These are phyloP conservation scores for Boloria selene DNA, from an alignment of 2,888 invertebrate genomes.

Conservation along the genomic window DNA sequence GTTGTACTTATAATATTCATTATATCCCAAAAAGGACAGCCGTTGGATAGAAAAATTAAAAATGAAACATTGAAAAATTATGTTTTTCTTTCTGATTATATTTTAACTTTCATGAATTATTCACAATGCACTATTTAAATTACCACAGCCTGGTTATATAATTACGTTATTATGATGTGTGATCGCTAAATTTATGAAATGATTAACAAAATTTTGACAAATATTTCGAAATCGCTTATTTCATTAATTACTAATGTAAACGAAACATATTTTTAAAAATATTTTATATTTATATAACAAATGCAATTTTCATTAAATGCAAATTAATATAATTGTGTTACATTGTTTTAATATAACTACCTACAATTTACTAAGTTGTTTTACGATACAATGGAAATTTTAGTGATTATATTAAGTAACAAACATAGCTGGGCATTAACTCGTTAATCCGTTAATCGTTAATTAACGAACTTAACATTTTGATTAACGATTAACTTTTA, in stretches of 20 bases:
- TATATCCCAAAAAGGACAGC: constrained; percentile 41
- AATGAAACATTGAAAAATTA: constrained; percentile 21
- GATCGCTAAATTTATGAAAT: constrained; percentile 19
- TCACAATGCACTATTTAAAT: constrained; percentile 34
- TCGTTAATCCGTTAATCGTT: too few species aligned
- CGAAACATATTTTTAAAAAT: constrained; percentile 9
- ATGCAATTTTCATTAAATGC: constrained; percentile 7
- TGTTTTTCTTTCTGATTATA: constrained; percentile 37
- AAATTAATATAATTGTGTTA: not conserved
- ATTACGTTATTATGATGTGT: constrained; percentile 35
- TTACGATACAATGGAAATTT: too few species aligned
- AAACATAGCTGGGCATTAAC: too few species aligned
- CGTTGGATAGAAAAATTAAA: constrained; percentile 26
- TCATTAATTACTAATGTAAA: not conserved
- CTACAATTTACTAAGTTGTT: too few species aligned
- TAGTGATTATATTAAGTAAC: too few species aligned
- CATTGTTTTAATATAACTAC: not conserved
- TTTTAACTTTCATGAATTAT: constrained; percentile 22
- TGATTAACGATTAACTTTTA: too few species aligned
- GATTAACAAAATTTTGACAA: constrained; percentile 3
- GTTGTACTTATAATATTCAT: constrained; percentile 48
- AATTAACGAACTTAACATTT: too few species aligned
- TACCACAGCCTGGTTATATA: constrained; percentile 40
- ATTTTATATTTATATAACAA: constrained; percentile 21
- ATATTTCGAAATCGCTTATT: constrained; percentile 8